These are phyloP conservation scores for Sebastes trivittatus DNA, from an alignment of 2,797 vertebrate species.

Conservation along the genomic window DNA sequence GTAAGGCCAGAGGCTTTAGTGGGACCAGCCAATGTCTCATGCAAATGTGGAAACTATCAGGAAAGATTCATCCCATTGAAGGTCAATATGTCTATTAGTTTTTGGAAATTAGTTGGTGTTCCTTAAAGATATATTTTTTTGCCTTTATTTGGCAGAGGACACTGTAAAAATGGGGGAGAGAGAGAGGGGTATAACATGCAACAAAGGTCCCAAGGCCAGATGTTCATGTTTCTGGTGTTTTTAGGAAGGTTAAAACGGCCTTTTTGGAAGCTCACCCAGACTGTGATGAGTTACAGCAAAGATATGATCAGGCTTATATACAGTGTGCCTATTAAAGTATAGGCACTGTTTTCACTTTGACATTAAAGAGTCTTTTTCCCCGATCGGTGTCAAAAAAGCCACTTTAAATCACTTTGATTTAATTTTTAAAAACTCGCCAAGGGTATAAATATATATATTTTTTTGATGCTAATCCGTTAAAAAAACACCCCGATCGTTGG, in stretches of 20 bases:
- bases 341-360: background rate
- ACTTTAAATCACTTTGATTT: background rate
- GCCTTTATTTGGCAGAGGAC: too few species aligned
- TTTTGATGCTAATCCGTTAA: background rate
- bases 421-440: background rate
- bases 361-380: background rate
- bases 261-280: background rate
- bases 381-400: background rate
- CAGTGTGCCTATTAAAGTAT: background rate
- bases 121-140: too few species aligned
- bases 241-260: background rate
- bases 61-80: too few species aligned
- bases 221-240: too few species aligned
- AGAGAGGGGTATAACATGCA: too few species aligned
- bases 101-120: too few species aligned
- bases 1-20: conserved; percentile 68
- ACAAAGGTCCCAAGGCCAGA: too few species aligned
- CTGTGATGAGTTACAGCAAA: background rate
- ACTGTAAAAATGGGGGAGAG: too few species aligned
- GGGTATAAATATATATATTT: background rate
- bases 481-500: background rate
- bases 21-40: background rate
- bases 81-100: too few species aligned
- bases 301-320: background rate
- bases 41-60: too few species aligned